Conservation (phyloP, 2,888 invertebrate species). For the Loripinus fragilis region DNA sequence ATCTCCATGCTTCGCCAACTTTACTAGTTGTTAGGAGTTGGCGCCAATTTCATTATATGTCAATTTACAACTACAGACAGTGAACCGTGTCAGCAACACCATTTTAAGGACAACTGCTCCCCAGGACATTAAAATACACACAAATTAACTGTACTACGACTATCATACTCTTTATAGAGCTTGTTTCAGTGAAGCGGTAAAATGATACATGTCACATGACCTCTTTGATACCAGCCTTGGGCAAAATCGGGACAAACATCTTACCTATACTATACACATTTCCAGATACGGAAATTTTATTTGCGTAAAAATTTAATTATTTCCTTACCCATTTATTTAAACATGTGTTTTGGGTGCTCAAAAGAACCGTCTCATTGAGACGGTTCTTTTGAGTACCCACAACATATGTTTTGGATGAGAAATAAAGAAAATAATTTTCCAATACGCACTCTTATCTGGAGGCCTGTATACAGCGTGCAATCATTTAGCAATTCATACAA, state of each 20-base stretch:
- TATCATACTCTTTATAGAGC: not conserved
- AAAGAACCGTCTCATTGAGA: too few species aligned
- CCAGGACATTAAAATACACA: conserved; percentile 1
- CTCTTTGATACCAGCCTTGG: conserved; percentile 30
- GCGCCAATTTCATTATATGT: conserved; percentile 11
- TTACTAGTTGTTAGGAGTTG: not conserved
- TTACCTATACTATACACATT: not conserved
- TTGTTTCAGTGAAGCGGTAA: conserved; percentile 7
- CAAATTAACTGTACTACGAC: not conserved
- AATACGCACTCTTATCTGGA: too few species aligned
- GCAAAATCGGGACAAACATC: conserved; percentile 13
- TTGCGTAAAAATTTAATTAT: too few species aligned
- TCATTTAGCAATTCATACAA: not conserved
- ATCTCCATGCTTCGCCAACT: not conserved
- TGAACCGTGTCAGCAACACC: not conserved
- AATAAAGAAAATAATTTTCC: too few species aligned
- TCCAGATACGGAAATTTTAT: too few species aligned
- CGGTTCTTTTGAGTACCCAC: too few species aligned
- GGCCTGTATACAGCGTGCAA: not conserved
- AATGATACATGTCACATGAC: conserved; percentile 42
- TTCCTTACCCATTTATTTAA: too few species aligned
- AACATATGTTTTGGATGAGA: too few species aligned
- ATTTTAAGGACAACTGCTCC: not conserved
- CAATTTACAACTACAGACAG: not conserved
- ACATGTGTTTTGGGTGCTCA: too few species aligned